A percentile compares a stretch with the other conserved stretches of the same genome.
Conservation (phyloP, 1,140 invertebrate genomes). For the Pseudomyrmex flavicornis region DNA sequence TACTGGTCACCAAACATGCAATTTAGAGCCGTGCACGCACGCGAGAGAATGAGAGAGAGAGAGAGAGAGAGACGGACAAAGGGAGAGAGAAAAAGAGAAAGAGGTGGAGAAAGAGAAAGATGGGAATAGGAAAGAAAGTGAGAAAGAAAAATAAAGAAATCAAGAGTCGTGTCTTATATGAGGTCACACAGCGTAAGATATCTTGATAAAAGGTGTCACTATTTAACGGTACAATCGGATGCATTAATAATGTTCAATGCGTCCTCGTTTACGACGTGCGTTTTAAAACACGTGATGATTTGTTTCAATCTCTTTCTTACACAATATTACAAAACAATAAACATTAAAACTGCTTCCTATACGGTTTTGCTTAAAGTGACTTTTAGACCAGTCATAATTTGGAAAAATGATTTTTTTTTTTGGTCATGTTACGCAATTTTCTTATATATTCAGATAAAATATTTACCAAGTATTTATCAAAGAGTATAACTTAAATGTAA, state of each 20-base stretch:
- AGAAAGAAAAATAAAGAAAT: slow-evolving; percentile 3
- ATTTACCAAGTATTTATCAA: no score
- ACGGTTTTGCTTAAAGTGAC: no score
- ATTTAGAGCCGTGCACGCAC: slow-evolving; percentile 14
- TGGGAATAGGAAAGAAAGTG: not conserved
- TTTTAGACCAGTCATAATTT: no score
- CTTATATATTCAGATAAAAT: no score
- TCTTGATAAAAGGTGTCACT: slow-evolving; percentile 9
- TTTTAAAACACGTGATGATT: no score
- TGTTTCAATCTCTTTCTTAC: no score
- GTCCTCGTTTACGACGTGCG: not conserved
- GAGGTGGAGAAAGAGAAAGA: not conserved
- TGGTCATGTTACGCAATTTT: no score
- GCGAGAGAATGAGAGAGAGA: not conserved
- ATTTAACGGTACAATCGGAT: slow-evolving; percentile 8
- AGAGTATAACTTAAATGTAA: no score
- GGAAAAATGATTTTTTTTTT: no score
- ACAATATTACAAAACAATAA: no score
- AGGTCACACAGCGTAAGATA: slow-evolving; percentile 7
- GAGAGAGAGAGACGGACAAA: not conserved
- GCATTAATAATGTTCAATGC: not conserved
- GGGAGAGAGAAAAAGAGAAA: not conserved
- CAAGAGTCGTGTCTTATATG: slow-evolving; percentile 7
- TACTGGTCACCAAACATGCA: slow-evolving; percentile 35
- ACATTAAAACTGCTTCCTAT: no score